Conservation (phyloP, 2,797 vertebrate genomes). For the Valencia hispanica region DNA sequence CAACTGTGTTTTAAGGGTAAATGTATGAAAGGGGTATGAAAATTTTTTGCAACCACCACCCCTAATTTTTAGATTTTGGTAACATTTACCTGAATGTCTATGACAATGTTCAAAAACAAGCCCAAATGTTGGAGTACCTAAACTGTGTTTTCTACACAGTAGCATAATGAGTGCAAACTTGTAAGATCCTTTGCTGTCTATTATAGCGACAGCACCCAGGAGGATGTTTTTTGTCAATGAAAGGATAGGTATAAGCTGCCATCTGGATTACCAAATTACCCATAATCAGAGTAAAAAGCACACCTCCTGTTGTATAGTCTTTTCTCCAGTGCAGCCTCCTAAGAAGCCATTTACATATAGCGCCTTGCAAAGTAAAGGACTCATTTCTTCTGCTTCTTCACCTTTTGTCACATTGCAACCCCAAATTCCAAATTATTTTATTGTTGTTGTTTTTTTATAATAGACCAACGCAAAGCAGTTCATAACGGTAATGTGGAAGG, state of each 20-base stretch:
- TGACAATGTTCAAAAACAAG: slow-evolving; percentile 6
- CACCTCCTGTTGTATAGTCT: neutral
- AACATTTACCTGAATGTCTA: slow-evolving; percentile 24
- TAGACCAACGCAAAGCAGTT: neutral
- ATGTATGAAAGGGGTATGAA: neutral
- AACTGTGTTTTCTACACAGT: slow-evolving; percentile 19
- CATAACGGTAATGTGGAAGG: neutral
- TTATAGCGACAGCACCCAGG: neutral
- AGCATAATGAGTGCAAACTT: neutral
- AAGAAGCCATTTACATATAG: neutral
- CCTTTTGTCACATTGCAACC: neutral
- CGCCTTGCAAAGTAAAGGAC: neutral
- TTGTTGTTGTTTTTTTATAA: neutral
- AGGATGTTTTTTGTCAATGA: neutral
- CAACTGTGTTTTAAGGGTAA: neutral
- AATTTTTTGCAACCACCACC: slow-evolving; percentile 22
- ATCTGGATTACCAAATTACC: slow-evolving; percentile 2
- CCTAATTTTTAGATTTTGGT: slow-evolving; percentile 28
- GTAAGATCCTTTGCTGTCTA: neutral
- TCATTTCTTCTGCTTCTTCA: neutral
- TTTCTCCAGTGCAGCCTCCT: neutral
- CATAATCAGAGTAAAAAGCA: neutral
- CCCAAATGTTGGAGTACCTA: slow-evolving; percentile 7
- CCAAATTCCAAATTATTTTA: neutral
- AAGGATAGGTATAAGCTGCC: neutral